phyloP scores from a whole-genome alignment of 2,888 invertebrate genomes.

The Eupithecia insigniata region DNA sequence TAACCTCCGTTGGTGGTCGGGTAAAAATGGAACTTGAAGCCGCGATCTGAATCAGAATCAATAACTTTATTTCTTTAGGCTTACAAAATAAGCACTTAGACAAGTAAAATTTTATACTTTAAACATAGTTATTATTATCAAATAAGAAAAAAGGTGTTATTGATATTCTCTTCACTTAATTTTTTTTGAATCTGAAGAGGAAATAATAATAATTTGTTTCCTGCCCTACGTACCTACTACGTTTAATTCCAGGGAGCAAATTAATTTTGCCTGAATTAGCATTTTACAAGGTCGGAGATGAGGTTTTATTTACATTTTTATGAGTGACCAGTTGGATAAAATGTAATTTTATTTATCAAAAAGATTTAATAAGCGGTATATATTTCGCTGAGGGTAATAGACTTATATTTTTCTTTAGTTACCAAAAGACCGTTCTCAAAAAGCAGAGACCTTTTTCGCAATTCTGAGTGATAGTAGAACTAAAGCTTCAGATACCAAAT shows the following conservation, averaged over 20 bases:
- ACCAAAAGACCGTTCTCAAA: background rate
- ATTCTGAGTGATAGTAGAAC: too few relatives aligned
- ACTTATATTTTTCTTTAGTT: background rate
- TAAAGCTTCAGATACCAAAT: too few relatives aligned
- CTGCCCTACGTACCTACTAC: slow-evolving; percentile 20
- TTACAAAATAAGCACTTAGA: too few relatives aligned
- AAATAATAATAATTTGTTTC: slow-evolving; percentile 25
- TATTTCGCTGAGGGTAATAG: background rate
- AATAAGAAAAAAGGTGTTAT: too few relatives aligned
- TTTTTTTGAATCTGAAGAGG: slow-evolving; percentile 27
- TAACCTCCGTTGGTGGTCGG: too few relatives aligned
- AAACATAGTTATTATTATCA: too few relatives aligned
- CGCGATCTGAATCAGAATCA: slow-evolving; percentile 28
- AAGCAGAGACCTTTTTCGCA: background rate
- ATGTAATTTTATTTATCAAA: slow-evolving; percentile 1
- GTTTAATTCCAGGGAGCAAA: slow-evolving; percentile 32
- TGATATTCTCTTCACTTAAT: too few relatives aligned
- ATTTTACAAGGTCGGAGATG: slow-evolving; percentile 24
- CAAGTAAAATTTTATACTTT: too few relatives aligned
- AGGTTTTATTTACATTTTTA: slow-evolving; percentile 19
- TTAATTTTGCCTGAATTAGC: slow-evolving; percentile 31
- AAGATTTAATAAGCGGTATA: background rate
- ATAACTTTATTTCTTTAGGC: too few relatives aligned
- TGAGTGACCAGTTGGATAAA: background rate
- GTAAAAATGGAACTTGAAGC: background rate